phyloP scores from a whole-genome alignment of 2,113 vertebrate genomes.

The human (Homo sapiens) region GRCh38 chr6:135167501-135168000 shows the following conservation, averaged over 20 bases:
- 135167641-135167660: slow-evolving; percentile 17
- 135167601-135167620: too few species aligned
- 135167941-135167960: background rate
- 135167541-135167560: background rate
- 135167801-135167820: background rate
- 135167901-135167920: background rate
- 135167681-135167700: background rate
- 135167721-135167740: background rate
- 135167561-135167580: background rate
- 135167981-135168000: background rate
- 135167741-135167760: slow-evolving; percentile 22
- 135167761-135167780: background rate
- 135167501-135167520: background rate
- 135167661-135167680: background rate
- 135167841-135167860: background rate
- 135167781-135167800: background rate
- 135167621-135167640: background rate
- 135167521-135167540: background rate
- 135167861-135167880: background rate
- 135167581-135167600: background rate
- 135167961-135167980: background rate
- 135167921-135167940: background rate
- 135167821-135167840: background rate
- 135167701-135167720: background rate
- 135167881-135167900: background rate